phyloP scores from a whole-genome alignment of 2,797 vertebrate genomes.

The Platalea minor region DNA sequence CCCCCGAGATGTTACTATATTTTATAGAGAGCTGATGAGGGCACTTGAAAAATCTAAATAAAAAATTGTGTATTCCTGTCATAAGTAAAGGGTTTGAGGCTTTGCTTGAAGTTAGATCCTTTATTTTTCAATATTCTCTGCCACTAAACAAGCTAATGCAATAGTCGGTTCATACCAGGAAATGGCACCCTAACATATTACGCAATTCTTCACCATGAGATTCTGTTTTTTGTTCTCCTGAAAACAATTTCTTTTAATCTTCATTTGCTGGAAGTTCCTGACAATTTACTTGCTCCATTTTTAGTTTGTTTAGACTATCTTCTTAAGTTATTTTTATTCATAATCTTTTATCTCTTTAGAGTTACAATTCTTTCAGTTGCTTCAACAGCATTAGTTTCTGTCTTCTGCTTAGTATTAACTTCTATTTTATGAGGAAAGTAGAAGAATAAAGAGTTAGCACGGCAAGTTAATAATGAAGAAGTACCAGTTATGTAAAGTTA shows the following conservation, averaged over 20 bases:
- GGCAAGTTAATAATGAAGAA: background rate
- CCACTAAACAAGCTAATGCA: background rate
- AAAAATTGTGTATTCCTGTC: background rate
- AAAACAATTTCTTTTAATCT: background rate
- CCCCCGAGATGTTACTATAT: background rate
- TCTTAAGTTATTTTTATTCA: background rate
- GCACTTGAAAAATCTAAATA: background rate
- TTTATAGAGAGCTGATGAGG: background rate
- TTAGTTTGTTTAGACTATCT: background rate
- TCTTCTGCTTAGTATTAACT: background rate
- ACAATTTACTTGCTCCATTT: background rate
- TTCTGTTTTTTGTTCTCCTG: background rate
- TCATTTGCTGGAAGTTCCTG: background rate
- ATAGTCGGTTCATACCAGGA: background rate
- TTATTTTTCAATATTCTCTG: background rate
- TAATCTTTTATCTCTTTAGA: background rate
- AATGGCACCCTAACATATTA: background rate
- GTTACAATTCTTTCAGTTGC: background rate
- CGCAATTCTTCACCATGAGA: background rate
- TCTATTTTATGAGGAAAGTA: background rate
- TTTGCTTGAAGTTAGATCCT: background rate
- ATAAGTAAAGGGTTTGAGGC: background rate
- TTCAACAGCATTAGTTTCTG: background rate
- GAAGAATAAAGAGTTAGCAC: background rate
- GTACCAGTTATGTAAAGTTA: background rate